Base-by-base conservation (phyloP, 2,888 invertebrate species). In the Sphecodes monilicornis region DNA sequence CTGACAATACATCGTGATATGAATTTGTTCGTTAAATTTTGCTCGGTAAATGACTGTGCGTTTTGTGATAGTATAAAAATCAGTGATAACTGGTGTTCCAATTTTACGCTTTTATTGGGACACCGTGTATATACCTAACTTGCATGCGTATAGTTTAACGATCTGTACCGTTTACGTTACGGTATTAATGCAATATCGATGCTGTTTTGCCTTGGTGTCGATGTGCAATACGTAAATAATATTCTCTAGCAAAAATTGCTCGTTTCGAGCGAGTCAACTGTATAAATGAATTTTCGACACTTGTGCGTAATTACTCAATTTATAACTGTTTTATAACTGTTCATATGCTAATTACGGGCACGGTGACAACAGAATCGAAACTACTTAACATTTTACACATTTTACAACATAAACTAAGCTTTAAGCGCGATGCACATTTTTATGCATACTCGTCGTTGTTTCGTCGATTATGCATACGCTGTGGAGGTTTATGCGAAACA, bases 11-110 rank as follows among this genome's bases (percentile, higher is more conserved):
- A 77, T 83, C 81, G 74, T 89, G 89, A 86, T 84, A 79, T 87
- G 89, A 90, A 91, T 89, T 86, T 89, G 46, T 89, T 92, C 83
- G 87, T 91, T 85, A 89, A 90, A 86, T 86, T 69, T 86, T 64
- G 78, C 76, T 80, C 26, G 64, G 41, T 54, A 68, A 78, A 60
- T 41, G 60, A 80, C 22, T 43, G 26, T 66, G 13, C 26, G 22
- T 54, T 32, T 72, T 32, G 36, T 22, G 26, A 10, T 66, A 54
- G 68, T 57, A 54, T 10, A 54, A 54, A 54, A 54, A n/a, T 54
- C 54, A n/a, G 54, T n/a, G 54, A 54, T 54, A n/a, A 54, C n/a
- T 11, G 54, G 54, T 11, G 11, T 54, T n/a, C 54, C n/a, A 54
- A n/a, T 11, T n/a, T n/a, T n/a, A n/a, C n/a, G 54, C n/a, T 54